Conservation (phyloP, 1,140 invertebrate genomes). For the Tetramorium parvispinum region DNA sequence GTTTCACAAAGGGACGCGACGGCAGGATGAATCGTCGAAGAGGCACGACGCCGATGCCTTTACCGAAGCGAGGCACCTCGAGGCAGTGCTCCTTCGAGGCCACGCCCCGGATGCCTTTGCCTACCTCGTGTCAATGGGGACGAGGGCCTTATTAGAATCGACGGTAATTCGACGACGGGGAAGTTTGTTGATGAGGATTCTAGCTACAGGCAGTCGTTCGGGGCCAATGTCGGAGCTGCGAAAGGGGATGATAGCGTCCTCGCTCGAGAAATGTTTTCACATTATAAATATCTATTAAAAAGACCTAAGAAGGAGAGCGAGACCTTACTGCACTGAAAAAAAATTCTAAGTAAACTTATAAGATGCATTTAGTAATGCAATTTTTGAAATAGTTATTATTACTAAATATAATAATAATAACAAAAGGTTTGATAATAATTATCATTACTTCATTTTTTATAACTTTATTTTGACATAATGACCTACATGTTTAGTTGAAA, state of each 20-base stretch:
- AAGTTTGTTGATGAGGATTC: conserved; percentile 79
- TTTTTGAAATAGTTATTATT: too few relatives aligned
- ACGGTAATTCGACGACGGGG: conserved; percentile 77
- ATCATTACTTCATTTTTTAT: too few relatives aligned
- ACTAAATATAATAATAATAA: too few relatives aligned
- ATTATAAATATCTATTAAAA: conserved; percentile 32
- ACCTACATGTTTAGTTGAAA: too few relatives aligned
- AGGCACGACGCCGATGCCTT: conserved; percentile 68
- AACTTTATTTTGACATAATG: too few relatives aligned
- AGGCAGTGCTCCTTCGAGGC: conserved; percentile 64
- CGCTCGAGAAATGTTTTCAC: background rate
- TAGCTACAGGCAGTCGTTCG: conserved; percentile 65
- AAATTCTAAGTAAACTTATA: too few relatives aligned
- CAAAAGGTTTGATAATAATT: too few relatives aligned
- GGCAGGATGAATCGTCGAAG: conserved; percentile 70
- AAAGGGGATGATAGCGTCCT: background rate
- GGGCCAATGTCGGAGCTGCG: conserved; percentile 43
- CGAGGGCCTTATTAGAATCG: conserved; percentile 78
- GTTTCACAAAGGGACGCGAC: conserved; percentile 72
- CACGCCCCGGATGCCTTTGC: conserved; percentile 75
- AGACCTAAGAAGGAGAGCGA: background rate
- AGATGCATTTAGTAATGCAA: too few relatives aligned
- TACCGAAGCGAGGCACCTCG: conserved; percentile 69
- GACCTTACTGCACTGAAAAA: background rate
- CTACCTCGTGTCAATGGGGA: conserved; percentile 76